Percentiles rank a stretch among this genome's conserved stretches.
phyloP scores from a whole-genome alignment of 2,888 invertebrate genomes.

The Slavum lentiscoides region DNA sequence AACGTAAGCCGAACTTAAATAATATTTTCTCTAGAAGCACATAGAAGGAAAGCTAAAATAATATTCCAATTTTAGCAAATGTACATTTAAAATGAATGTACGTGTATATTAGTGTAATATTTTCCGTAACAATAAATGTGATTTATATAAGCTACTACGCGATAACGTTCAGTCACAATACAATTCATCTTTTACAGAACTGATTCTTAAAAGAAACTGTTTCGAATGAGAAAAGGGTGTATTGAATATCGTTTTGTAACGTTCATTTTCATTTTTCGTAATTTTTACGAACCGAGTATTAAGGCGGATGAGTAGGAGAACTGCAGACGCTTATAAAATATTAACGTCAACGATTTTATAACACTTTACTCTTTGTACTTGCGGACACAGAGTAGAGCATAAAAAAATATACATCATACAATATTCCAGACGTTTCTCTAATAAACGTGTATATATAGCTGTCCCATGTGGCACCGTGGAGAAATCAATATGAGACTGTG shows the following conservation, averaged over 20 bases:
- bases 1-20: too few relatives aligned
- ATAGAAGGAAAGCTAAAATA: too few relatives aligned
- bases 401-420: slow-evolving; percentile 10
- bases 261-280: background rate
- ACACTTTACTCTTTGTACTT: slow-evolving; percentile 13
- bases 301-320: background rate
- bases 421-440: slow-evolving; percentile 19
- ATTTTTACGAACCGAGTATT: background rate
- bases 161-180: too few relatives aligned
- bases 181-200: too few relatives aligned
- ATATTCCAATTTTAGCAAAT: too few relatives aligned
- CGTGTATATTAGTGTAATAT: background rate
- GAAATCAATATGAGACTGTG: slow-evolving; percentile 24
- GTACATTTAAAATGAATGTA: too few relatives aligned
- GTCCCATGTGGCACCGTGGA: slow-evolving; percentile 10
- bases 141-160: too few relatives aligned
- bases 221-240: background rate
- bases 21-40: too few relatives aligned
- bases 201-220: background rate
- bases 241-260: background rate
- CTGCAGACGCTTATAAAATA: slow-evolving; percentile 26
- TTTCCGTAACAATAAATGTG: background rate
- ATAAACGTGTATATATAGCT: slow-evolving; percentile 25
- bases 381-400: background rate
- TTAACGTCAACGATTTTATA: slow-evolving; percentile 27